These are phyloP conservation scores for Sebastiscus albofasciatus DNA, from an alignment of 2,797 vertebrate species.

Conservation along the genomic window DNA sequence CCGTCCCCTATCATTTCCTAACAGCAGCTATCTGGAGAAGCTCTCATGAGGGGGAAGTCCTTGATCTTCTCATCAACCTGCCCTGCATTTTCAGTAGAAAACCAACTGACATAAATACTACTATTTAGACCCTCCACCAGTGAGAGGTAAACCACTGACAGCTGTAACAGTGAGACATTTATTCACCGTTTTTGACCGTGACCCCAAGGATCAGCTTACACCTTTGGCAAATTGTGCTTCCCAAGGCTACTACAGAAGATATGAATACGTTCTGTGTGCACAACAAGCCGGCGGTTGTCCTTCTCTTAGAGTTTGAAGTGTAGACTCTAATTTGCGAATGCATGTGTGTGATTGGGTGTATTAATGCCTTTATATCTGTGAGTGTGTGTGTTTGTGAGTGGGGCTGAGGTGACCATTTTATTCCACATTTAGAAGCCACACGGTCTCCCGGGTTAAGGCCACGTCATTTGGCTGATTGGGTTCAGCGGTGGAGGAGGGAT, in stretches of 20 bases:
- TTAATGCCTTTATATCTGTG: slow-evolving; percentile 22
- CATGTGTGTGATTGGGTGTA: slow-evolving; percentile 37
- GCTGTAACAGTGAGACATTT: slow-evolving; percentile 71
- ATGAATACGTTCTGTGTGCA: slow-evolving; percentile 70
- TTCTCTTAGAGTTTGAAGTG: slow-evolving; percentile 51
- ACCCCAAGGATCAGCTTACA: slow-evolving; percentile 68
- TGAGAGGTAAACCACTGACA: slow-evolving; percentile 71
- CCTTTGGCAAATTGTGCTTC: slow-evolving; percentile 65
- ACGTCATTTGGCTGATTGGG: slow-evolving; percentile 12
- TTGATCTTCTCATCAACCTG: slow-evolving; percentile 66
- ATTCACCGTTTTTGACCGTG: slow-evolving; percentile 64
- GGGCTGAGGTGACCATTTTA: slow-evolving; percentile 16
- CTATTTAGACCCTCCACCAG: slow-evolving; percentile 60
- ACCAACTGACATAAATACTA: slow-evolving; percentile 65
- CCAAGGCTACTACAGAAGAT: slow-evolving; percentile 61
- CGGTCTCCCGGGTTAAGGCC: slow-evolving; percentile 36
- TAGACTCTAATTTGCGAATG: slow-evolving; percentile 40
- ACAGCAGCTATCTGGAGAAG: slow-evolving; percentile 64
- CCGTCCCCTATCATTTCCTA: slow-evolving; percentile 60
- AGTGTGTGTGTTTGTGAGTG: neutral
- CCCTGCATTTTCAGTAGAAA: slow-evolving; percentile 45
- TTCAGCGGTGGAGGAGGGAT: neutral
- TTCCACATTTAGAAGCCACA: slow-evolving; percentile 18
- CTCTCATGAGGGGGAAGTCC: slow-evolving; percentile 61
- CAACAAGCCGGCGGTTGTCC: slow-evolving; percentile 60